phyloP scores from a whole-genome alignment of 1,140 invertebrate genomes.

The Globodera rostochiensis region DNA sequence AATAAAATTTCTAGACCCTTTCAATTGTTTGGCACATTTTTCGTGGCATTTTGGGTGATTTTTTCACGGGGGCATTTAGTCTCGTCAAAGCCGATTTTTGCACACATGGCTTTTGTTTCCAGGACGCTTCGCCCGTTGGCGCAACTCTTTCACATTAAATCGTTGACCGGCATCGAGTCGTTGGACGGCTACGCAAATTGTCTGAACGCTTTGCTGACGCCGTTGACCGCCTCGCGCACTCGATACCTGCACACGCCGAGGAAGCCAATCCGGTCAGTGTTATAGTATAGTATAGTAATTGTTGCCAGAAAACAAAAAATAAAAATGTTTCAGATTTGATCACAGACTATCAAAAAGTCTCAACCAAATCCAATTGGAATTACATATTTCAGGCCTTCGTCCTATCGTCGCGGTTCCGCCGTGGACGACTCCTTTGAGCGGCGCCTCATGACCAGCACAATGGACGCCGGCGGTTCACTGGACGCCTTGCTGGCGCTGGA shows the following conservation, averaged over 20 bases:
- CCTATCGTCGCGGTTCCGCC: conserved; percentile 27
- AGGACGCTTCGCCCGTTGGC: conserved; percentile 22
- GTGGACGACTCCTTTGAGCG: conserved; percentile 27
- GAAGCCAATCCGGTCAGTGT: conserved; percentile 8
- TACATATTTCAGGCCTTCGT: conserved; percentile 18
- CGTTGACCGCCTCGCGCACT: conserved; percentile 16
- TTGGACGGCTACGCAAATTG: conserved; percentile 31
- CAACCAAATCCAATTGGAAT: too few relatives aligned
- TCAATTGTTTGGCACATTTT: too few relatives aligned
- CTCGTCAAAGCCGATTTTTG: too few relatives aligned
- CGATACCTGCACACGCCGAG: conserved; percentile 26
- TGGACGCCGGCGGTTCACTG: conserved; percentile 2
- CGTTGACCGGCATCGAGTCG: conserved; percentile 25
- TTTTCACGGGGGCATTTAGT: too few relatives aligned
- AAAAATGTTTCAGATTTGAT: too few relatives aligned
- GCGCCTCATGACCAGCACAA: background rate
- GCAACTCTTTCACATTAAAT: conserved; percentile 32
- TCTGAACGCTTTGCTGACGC: conserved; percentile 34
- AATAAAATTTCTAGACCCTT: too few relatives aligned
- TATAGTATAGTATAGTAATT: background rate
- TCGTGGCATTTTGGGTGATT: too few relatives aligned
- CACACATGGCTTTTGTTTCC: too few relatives aligned
- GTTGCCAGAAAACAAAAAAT: background rate
- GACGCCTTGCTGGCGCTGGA: conserved; percentile 8
- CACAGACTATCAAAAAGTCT: background rate